A percentile compares a stretch with the other conserved stretches of the same genome.
phyloP scores from a whole-genome alignment of 1,140 invertebrate species.

The Sycobia sp. region DNA sequence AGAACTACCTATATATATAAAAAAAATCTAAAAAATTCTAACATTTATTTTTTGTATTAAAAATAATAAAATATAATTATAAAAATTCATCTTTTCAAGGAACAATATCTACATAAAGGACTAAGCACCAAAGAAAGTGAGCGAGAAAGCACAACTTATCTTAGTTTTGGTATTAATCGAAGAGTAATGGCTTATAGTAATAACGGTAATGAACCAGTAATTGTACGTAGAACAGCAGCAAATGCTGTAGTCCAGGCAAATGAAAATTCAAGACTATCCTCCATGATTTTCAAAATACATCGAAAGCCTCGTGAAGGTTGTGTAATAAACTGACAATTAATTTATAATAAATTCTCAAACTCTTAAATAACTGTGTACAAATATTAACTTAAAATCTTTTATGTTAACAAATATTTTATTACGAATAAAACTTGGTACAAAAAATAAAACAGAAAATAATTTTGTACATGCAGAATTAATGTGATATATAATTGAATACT shows the following conservation, averaged over 20 bases:
- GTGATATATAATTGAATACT: too few species aligned
- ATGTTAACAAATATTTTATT: too few species aligned
- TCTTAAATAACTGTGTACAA: slow-evolving; percentile 1
- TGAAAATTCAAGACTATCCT: slow-evolving; percentile 29
- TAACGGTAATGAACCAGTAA: slow-evolving; percentile 58
- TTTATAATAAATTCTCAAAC: too few species aligned
- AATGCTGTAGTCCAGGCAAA: slow-evolving; percentile 24
- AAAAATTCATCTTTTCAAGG: slow-evolving; percentile 39
- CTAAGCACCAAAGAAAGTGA: slow-evolving; percentile 19
- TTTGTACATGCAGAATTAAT: too few species aligned
- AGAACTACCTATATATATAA: too few species aligned
- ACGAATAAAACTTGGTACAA: neutral
- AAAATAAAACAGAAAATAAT: too few species aligned
- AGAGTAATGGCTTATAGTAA: slow-evolving; percentile 56
- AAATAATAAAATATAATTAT: too few species aligned
- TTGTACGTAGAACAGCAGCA: slow-evolving; percentile 46
- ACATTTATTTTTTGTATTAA: too few species aligned
- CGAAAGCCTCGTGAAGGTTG: slow-evolving; percentile 45
- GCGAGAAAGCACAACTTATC: slow-evolving; percentile 44
- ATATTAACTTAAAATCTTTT: slow-evolving; percentile 1
- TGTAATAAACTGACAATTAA: slow-evolving; percentile 41
- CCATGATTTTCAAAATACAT: slow-evolving; percentile 42
- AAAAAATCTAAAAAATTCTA: too few species aligned
- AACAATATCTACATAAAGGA: slow-evolving; percentile 37
- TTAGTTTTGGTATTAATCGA: slow-evolving; percentile 56